These are phyloP conservation scores for Parnassius apollo DNA, from an alignment of 2,888 invertebrate genomes.

Conservation along the genomic window DNA sequence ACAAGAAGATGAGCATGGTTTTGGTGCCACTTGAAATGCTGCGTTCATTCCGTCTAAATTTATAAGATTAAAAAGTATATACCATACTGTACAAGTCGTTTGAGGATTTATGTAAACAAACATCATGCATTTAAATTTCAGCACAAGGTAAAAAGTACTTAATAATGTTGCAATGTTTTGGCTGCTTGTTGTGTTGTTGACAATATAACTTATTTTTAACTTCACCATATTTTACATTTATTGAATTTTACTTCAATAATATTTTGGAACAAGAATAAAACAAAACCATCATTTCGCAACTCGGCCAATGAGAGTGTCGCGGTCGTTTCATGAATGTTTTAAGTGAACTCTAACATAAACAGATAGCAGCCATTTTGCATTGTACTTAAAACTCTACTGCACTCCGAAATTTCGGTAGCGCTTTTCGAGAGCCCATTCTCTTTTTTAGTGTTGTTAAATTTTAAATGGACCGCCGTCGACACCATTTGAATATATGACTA, in stretches of 20 bases:
- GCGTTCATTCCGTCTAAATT: too few species aligned
- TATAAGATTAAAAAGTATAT: too few species aligned
- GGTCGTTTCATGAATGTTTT: conserved; percentile 9
- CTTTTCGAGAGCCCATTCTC: neutral
- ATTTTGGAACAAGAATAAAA: neutral
- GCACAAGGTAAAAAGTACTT: neutral
- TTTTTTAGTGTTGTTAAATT: neutral
- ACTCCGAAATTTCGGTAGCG: neutral
- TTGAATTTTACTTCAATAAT: neutral
- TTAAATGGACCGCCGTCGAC: too few species aligned
- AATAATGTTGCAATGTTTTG: neutral
- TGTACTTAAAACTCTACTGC: neutral
- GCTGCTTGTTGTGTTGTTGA: too few species aligned
- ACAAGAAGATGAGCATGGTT: too few species aligned
- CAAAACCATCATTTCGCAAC: neutral
- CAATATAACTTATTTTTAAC: too few species aligned
- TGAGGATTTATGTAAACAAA: too few species aligned
- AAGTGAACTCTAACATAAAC: conserved; percentile 1
- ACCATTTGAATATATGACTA: too few species aligned
- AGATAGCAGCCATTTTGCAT: neutral
- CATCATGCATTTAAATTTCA: too few species aligned
- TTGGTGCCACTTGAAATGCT: too few species aligned
- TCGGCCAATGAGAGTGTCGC: neutral
- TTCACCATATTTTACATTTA: too few species aligned
- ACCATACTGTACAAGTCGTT: too few species aligned